Percentiles rank a stretch among this genome's conserved stretches.
These are phyloP conservation scores for Araneus ventricosus DNA, from an alignment of 1,140 invertebrate genomes.

Conservation along the genomic window DNA sequence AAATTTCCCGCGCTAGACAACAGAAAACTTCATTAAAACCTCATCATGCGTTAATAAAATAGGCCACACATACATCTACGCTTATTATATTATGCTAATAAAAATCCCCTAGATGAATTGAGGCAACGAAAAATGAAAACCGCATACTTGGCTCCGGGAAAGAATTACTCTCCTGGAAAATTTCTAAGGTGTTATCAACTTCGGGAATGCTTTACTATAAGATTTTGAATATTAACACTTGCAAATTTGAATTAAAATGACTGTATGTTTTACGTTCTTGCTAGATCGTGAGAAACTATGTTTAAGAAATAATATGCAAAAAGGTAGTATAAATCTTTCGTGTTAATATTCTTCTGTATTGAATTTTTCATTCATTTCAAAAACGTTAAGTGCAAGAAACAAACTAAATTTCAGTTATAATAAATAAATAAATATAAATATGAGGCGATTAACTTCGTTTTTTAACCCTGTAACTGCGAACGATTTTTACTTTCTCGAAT, in stretches of 20 bases:
- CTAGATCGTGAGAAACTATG: no score
- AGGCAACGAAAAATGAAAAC: not conserved
- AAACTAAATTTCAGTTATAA: no score
- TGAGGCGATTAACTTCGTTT: no score
- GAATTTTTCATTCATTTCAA: no score
- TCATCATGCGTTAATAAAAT: constrained; percentile 22
- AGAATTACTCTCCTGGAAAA: not conserved
- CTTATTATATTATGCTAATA: constrained; percentile 26
- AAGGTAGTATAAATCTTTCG: no score
- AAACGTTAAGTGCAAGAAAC: no score
- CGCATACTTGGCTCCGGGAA: not conserved
- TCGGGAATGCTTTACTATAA: not conserved
- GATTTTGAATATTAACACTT: not conserved
- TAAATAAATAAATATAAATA: no score
- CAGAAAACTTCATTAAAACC: constrained; percentile 16
- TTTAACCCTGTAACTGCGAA: no score
- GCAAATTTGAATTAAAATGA: not conserved
- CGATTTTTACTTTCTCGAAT: no score
- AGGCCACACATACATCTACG: not conserved
- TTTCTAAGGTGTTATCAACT: not conserved
- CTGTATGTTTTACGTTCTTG: no score
- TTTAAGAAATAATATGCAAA: no score
- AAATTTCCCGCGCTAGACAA: not conserved
- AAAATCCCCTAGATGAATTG: not conserved
- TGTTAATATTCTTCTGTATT: no score